Conservation (phyloP, 2,113 vertebrate species). For the Pluvialis apricaria region DNA sequence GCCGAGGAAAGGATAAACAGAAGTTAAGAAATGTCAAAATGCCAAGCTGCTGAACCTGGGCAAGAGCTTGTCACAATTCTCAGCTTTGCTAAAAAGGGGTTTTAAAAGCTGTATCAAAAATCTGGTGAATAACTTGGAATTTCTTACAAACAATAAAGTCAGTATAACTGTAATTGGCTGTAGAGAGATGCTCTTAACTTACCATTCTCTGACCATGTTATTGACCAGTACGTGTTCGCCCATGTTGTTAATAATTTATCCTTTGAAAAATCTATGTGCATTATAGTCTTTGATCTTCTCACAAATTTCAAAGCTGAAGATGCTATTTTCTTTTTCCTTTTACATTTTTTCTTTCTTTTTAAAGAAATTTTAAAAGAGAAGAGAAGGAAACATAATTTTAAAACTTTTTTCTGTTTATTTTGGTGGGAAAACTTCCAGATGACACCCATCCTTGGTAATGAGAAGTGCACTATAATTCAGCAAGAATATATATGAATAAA, state of each 20-base stretch:
- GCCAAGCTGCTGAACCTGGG: not conserved
- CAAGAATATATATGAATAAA: constrained; percentile 48
- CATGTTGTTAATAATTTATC: constrained; percentile 79
- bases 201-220: constrained; percentile 63
- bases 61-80: not conserved
- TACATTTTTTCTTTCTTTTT: not conserved
- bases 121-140: not conserved
- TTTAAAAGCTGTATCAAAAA: not conserved
- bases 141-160: constrained; percentile 19
- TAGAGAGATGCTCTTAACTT: constrained; percentile 9
- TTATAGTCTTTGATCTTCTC: constrained; percentile 79
- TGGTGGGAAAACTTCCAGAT: constrained; percentile 22
- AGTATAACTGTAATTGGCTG: constrained; percentile 8
- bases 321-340: constrained; percentile 45
- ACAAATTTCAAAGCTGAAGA: constrained; percentile 72
- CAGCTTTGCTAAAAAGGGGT: not conserved
- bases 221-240: constrained; percentile 70
- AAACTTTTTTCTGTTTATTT: constrained; percentile 16
- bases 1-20: not conserved
- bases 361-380: constrained; percentile 51
- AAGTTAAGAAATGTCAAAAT: not conserved
- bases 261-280: constrained; percentile 79
- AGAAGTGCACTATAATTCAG: constrained; percentile 42
- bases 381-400: constrained; percentile 52
- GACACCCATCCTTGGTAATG: constrained; percentile 44